A percentile compares a stretch with the other conserved stretches of the same genome.
Conservation (phyloP, 37 sponge, comb jelly and placozoan species). For the Diacarnus erythraeanus region DNA sequence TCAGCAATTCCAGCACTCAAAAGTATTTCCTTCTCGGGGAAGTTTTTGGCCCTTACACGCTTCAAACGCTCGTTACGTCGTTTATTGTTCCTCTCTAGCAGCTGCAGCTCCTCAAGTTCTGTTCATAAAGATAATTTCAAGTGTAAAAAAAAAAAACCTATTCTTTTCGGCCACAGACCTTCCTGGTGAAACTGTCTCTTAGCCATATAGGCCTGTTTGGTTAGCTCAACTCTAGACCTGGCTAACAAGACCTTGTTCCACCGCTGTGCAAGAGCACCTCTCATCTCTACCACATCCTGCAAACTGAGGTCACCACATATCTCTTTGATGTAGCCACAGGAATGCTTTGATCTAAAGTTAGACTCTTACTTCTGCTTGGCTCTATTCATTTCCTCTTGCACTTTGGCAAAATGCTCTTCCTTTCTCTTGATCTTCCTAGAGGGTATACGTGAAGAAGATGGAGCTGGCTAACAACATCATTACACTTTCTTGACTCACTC, state of each 20-base stretch:
- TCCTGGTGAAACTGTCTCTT: too few species aligned
- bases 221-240: neutral
- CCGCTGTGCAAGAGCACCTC: constrained; percentile 1
- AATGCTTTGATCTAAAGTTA: too few species aligned
- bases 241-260: neutral
- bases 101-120: constrained; percentile 34
- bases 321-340: neutral
- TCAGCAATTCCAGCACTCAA: neutral
- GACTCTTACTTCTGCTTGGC: neutral
- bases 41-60: constrained; percentile 31
- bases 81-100: constrained; percentile 11
- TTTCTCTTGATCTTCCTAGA: neutral
- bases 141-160: too few species aligned
- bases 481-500: too few species aligned
- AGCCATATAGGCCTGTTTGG: too few species aligned
- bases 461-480: too few species aligned
- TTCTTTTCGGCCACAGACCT: too few species aligned
- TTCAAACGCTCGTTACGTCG: constrained; percentile 25
- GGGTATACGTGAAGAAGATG: too few species aligned
- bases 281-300: neutral
- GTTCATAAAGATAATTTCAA: neutral
- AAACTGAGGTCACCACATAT: neutral
- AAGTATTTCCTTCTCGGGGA: constrained; percentile 14
- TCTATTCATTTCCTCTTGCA: neutral
- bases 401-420: neutral